Conservation (phyloP, 2,113 vertebrate genomes). For the Cairina moschata region DNA sequence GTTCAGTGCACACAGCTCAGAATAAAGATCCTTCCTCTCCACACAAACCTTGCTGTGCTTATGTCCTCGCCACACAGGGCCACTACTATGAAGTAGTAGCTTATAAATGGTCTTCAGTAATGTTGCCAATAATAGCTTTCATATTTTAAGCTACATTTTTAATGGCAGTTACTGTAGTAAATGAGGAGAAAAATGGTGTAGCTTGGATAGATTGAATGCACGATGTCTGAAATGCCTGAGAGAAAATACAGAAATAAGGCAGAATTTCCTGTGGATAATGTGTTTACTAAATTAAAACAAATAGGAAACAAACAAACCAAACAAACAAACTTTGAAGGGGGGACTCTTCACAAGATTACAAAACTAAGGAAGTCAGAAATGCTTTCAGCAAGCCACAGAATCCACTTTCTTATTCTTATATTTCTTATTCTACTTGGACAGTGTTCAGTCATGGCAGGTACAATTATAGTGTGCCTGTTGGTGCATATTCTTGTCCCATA, state of each 20-base stretch:
- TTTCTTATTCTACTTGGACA: background rate
- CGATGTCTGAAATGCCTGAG: background rate
- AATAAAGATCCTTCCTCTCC: background rate
- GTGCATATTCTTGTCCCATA: background rate
- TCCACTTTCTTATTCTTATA: background rate
- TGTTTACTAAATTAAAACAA: background rate
- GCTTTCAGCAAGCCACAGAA: background rate
- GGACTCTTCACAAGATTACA: background rate
- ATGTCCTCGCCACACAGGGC: background rate
- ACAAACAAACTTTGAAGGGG: background rate
- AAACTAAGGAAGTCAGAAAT: background rate
- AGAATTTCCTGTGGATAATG: background rate
- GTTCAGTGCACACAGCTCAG: fast-evolving
- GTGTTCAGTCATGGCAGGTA: background rate
- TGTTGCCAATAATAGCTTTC: background rate
- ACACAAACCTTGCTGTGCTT: background rate
- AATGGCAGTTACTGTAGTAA: background rate
- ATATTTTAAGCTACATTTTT: background rate
- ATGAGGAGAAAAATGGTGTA: background rate
- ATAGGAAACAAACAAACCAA: background rate
- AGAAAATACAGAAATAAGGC: background rate
- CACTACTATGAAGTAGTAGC: background rate
- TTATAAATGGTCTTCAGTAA: background rate
- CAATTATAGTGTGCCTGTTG: background rate
- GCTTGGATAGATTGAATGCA: background rate